A percentile compares a stretch with the other conserved stretches of the same genome.
These are phyloP conservation scores for Diaperis boleti DNA, from an alignment of 2,888 invertebrate genomes.

Conservation along the genomic window DNA sequence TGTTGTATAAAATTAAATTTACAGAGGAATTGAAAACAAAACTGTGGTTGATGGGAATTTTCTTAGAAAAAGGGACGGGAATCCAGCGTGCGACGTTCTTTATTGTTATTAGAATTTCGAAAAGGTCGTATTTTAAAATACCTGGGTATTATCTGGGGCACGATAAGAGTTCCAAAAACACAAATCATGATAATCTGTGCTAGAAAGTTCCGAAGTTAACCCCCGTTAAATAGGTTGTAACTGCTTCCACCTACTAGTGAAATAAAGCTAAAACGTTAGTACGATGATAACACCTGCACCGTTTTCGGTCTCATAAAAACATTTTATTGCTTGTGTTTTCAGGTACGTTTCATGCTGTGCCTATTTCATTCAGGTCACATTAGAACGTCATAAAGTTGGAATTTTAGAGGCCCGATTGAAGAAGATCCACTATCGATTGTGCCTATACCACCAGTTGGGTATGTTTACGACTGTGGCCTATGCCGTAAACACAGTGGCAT, in stretches of 20 bases:
- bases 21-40: neutral
- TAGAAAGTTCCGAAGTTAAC: conserved; percentile 34
- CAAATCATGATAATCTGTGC: conserved; percentile 33
- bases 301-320: conserved; percentile 35
- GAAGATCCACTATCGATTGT: conserved; percentile 26
- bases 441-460: conserved; percentile 15
- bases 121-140: conserved; percentile 24
- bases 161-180: conserved; percentile 32
- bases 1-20: neutral
- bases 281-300: conserved; percentile 33
- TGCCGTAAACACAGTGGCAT: conserved; percentile 12
- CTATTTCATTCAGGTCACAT: conserved; percentile 31
- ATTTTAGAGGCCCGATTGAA: conserved; percentile 20
- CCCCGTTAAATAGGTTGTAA: conserved; percentile 34
- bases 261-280: conserved; percentile 34
- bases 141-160: conserved; percentile 23
- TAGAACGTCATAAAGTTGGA: conserved; percentile 28
- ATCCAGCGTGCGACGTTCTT: neutral
- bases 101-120: conserved; percentile 25
- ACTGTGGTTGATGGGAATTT: neutral
- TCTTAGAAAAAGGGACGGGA: neutral
- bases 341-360: conserved; percentile 30
- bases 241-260: conserved; percentile 32
- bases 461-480: conserved; percentile 13
- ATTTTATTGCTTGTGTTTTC: conserved; percentile 32